Evolutionary conservation across 2,113 vertebrate species (phyloP).

Genomic region (Jaculus jaculus): DNA sequence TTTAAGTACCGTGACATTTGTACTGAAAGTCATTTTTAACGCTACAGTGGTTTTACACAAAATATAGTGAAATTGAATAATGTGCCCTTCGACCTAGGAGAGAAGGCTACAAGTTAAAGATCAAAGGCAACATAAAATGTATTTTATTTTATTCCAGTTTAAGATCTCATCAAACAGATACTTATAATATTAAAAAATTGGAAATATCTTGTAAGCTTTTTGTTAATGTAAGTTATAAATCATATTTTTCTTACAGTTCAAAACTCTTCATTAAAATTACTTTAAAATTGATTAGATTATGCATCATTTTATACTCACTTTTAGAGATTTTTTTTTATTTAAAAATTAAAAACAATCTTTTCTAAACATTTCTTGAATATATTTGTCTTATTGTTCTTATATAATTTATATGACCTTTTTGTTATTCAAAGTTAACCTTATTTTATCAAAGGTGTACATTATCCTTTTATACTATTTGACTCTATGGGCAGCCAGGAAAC

Average conservation of each 20-base stretch:
- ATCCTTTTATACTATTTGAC: conserved; percentile 37
- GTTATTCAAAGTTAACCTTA: conserved; percentile 32
- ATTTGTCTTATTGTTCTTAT: conserved; percentile 21
- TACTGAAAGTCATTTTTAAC: conserved; percentile 90
- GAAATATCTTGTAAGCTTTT: conserved; percentile 61
- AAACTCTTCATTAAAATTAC: conserved; percentile 50
- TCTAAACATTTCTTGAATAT: not conserved
- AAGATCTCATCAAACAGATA: conserved; percentile 82
- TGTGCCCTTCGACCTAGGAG: conserved; percentile 87
- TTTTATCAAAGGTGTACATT: not conserved
- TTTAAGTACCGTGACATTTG: conserved; percentile 91
- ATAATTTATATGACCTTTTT: not conserved
- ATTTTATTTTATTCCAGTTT: conserved; percentile 84
- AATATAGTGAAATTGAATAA: conserved; percentile 91
- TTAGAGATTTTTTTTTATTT: conserved; percentile 36
- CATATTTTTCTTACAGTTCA: conserved; percentile 40
- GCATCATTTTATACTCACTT: conserved; percentile 32
- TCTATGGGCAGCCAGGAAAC: not conserved
- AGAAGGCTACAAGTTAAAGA: conserved; percentile 91
- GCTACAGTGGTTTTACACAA: conserved; percentile 90
- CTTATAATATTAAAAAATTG: conserved; percentile 57
- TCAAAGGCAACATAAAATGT: conserved; percentile 86
- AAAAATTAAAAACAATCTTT: conserved; percentile 53
- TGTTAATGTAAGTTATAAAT: conserved; percentile 65
- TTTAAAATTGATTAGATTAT: not conserved